Percentiles rank a stretch among this genome's conserved stretches.
Evolutionary conservation across 2,797 vertebrate species (phyloP).

Genomic region (Petrocephalus schoutedeni): DNA sequence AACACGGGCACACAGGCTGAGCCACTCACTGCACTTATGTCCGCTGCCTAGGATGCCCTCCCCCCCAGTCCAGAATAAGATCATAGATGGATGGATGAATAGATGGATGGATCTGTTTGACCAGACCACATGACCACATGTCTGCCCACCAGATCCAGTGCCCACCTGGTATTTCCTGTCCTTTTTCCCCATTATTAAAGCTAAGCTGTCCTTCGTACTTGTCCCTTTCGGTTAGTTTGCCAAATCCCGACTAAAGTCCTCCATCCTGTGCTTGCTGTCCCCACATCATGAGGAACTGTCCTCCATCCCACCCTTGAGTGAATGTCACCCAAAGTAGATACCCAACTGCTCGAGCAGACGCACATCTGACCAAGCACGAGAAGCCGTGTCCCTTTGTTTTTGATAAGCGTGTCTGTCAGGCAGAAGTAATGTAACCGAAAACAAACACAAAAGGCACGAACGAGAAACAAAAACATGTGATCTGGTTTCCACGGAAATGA

Average conservation of each 20-base stretch:
- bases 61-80: neutral
- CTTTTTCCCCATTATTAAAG: neutral
- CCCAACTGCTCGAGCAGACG: neutral
- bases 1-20: neutral
- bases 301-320: neutral
- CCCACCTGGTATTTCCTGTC: neutral
- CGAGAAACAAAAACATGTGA: neutral
- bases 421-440: neutral
- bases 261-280: neutral
- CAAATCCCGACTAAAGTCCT: neutral
- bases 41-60: neutral
- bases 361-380: neutral
- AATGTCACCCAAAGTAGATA: neutral
- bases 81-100: neutral
- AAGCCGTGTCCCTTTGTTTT: neutral
- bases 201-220: neutral
- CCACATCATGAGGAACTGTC: neutral
- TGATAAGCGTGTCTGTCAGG: neutral
- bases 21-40: neutral
- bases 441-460: neutral
- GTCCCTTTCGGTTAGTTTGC: neutral
- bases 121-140: neutral
- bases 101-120: neutral
- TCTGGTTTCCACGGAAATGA: conserved; percentile 11
- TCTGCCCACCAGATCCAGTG: neutral